Evolutionary conservation across 2,797 vertebrate genomes (phyloP), one percentile per base, ranked within the genome.

Genomic region (Bradypodion pumilum): DNA sequence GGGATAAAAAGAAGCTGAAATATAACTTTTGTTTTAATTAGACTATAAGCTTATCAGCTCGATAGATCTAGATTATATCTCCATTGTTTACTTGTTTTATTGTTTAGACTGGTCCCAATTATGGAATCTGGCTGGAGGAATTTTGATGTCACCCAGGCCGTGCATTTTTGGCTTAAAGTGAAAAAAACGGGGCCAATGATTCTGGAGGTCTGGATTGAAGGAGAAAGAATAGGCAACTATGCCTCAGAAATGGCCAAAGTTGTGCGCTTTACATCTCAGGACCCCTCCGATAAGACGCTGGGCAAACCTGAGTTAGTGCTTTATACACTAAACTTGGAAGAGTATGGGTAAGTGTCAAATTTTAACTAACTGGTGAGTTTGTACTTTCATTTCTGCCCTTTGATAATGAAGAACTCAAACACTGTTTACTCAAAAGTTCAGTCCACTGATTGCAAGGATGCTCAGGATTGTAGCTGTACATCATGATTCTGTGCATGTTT

Each of bases 91-190:
- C 19, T 10, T 3, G 35, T 35, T 37, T 85, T 91, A 77, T 92
- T 12, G 0, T 2, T 9, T 90, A 99, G 98, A 94, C 94, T 98
- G 95, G 96, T 99, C 93, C 96, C 97, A 44, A 96, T 98, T 85
- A 95, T 95, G 29, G 97, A 98, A 85, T 96, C 96, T 0, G 98
- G 98, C 88, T 99, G 98, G 98, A 97, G 95, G 93, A 97, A 97
- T 95, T 98, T 99, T 85, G 98, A 99, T 81, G 98, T 99, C 94
- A 99, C 98, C 0, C 97, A 99, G 91, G 98, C 98, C 0, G 97
- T 99, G 90, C 97, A 97, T 77, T 97, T 97, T 94, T 99, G 98
- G 98, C 97, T 97, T 88, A 96, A 95, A 86, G 94, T 90, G 37
- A 92, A 94, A 85, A 94, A 93, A 85, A 92, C 70, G 66, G 95